Evolutionary conservation across 2,113 vertebrate species (phyloP).

Genomic region (Climacteris rufus): DNA sequence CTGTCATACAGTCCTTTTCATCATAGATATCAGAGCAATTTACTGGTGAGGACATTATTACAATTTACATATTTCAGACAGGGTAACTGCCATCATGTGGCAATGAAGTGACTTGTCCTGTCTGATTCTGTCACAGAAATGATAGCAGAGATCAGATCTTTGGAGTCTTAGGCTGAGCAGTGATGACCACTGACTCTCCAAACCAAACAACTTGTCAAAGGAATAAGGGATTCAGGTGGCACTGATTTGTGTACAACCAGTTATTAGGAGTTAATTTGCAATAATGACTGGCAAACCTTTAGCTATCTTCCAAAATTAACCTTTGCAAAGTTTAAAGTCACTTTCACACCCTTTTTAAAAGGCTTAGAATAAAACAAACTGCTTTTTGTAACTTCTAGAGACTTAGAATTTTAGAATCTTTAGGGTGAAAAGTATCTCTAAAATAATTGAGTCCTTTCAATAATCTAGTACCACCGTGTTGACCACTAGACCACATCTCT

Average conservation of each 20-base stretch:
- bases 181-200: not conserved
- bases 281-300: not conserved
- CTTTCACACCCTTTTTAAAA: not conserved
- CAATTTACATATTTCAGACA: not conserved
- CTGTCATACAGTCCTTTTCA: not conserved
- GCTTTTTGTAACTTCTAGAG: not conserved
- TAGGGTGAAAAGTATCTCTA: not conserved
- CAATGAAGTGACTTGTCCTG: not conserved
- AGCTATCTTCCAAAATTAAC: not conserved
- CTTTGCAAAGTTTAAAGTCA: not conserved
- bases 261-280: not conserved
- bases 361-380: not conserved
- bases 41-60: not conserved
- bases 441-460: not conserved
- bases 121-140: not conserved
- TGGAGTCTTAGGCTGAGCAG: not conserved
- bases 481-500: not conserved
- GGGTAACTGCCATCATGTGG: rapidly evolving
- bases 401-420: not conserved
- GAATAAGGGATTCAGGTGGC: not conserved
- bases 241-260: not conserved
- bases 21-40: not conserved
- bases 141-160: not conserved
- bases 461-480: too few relatives aligned
- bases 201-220: not conserved